Conservation (phyloP, 2,888 invertebrate genomes). For the Drosophila algonquin region DNA sequence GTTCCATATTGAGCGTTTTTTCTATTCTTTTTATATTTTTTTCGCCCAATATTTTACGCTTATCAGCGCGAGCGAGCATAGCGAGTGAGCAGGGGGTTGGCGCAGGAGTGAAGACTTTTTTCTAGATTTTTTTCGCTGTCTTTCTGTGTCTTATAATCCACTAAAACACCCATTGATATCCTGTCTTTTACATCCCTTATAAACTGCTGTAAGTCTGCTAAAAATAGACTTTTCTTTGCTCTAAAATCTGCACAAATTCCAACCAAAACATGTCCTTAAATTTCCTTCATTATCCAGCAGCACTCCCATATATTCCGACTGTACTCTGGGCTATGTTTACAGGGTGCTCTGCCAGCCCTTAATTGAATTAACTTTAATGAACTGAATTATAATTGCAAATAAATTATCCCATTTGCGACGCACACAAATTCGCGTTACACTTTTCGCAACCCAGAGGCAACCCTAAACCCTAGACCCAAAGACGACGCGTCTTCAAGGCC, state of each 20-base stretch:
- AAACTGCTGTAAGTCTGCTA: neutral
- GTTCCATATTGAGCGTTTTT: too few species aligned
- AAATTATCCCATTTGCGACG: conserved; percentile 41
- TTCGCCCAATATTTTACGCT: too few species aligned
- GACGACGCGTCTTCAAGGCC: conserved; percentile 36
- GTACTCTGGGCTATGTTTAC: neutral
- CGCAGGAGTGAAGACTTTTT: too few species aligned
- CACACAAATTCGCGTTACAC: conserved; percentile 18
- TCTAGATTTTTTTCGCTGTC: too few species aligned
- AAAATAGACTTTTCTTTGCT: neutral
- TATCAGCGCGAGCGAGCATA: too few species aligned
- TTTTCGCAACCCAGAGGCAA: conserved; percentile 11
- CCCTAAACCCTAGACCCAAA: conserved; percentile 12
- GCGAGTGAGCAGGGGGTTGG: too few species aligned
- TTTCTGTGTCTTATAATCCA: neutral
- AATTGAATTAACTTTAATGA: conserved; percentile 46
- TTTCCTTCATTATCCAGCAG: neutral
- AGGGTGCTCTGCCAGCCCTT: neutral
- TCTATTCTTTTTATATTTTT: too few species aligned
- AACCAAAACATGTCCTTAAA: neutral
- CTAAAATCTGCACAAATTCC: neutral
- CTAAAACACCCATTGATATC: neutral
- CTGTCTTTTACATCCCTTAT: neutral
- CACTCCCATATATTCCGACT: conserved; percentile 2
- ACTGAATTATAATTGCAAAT: conserved; percentile 49